A percentile compares a stretch with the other conserved stretches of the same genome.
phyloP scores from a whole-genome alignment of 2,888 invertebrate species.

The Protodeltote pygarga region DNA sequence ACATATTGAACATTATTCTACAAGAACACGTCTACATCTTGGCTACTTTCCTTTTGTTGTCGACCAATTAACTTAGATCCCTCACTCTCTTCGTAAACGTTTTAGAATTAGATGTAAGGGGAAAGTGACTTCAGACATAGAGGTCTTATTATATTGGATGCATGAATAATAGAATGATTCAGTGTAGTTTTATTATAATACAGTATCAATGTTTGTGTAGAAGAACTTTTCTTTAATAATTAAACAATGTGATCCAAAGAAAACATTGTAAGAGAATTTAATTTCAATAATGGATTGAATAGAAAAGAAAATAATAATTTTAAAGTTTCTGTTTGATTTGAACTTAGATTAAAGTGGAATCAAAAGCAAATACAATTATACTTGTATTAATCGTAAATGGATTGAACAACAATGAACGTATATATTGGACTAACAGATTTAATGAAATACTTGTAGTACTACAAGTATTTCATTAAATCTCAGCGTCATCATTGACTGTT shows the following conservation, averaged over 20 bases:
- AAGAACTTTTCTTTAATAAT: slow-evolving; percentile 23
- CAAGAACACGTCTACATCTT: slow-evolving; percentile 18
- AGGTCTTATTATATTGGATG: slow-evolving; percentile 33
- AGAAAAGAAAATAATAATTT: background rate
- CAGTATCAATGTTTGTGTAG: slow-evolving; percentile 34
- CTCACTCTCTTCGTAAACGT: background rate
- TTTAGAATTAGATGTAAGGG: slow-evolving; percentile 7
- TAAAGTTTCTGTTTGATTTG: slow-evolving; percentile 8
- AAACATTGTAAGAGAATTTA: slow-evolving; percentile 12
- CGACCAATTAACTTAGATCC: slow-evolving; percentile 10
- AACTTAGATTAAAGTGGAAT: background rate
- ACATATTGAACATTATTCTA: slow-evolving; percentile 25
- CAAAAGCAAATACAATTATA: slow-evolving; percentile 1
- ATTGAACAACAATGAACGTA: too few relatives aligned
- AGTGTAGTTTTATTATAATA: slow-evolving; percentile 45
- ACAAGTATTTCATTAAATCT: too few relatives aligned
- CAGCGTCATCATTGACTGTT: too few relatives aligned
- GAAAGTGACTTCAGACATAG: slow-evolving; percentile 14
- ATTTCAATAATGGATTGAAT: background rate
- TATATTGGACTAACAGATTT: too few relatives aligned
- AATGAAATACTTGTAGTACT: too few relatives aligned
- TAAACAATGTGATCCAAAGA: slow-evolving; percentile 5
- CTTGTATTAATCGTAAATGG: background rate
- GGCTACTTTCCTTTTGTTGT: slow-evolving; percentile 1
- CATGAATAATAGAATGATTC: slow-evolving; percentile 37